Evolutionary conservation across 1,140 invertebrate genomes (phyloP), one percentile per base, ranked within the genome.

Genomic region (Sycobia sp.): DNA sequence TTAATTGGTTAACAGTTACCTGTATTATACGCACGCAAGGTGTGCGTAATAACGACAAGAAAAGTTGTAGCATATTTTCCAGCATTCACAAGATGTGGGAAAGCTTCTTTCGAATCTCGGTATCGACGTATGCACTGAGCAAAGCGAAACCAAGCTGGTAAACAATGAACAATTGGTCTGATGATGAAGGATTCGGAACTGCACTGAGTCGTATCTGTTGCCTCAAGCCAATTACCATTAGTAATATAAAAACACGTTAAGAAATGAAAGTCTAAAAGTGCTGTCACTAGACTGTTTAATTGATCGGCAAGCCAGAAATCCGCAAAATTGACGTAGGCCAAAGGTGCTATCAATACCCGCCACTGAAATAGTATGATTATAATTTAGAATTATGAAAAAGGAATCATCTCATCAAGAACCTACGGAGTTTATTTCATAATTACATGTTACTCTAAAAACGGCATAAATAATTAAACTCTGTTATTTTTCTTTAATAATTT

Each of bases 301-400:
- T 99, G 98, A 85, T 99, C 98, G 29, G 95, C 97, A 69, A 99
- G 86, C 98, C 98, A 99, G 87, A 99, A 99, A 83, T 99, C 97
- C 27, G 97, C 96, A 80, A 99, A 99, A 44, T 92, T 89, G 5
- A 99, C 97, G 73, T 93, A 93, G 66, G 93, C 92, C 73, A 99
- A 97, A 38, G 97, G 97, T 0, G 97, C 93, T 16, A 92, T 87
- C 41, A 98, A 67, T 32, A 96, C 92, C 56, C 94, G 86, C 66
- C 89, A 90, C 93, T 92, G 72, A 66, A 84, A 85, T 66, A 63
- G 18, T 14, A 20, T 49, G 9, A 38, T n/a, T n/a, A n/a, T n/a
- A n/a, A n/a, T n/a, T 29, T 29, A n/a, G n/a, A n/a, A n/a, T n/a
- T n/a, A n/a, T n/a, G n/a, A n/a, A n/a, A n/a, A n/a, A n/a, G n/a